Evolutionary conservation across 2,888 invertebrate species (phyloP), one percentile per base, ranked within the genome.

Genomic region (Dasypolia templi): DNA sequence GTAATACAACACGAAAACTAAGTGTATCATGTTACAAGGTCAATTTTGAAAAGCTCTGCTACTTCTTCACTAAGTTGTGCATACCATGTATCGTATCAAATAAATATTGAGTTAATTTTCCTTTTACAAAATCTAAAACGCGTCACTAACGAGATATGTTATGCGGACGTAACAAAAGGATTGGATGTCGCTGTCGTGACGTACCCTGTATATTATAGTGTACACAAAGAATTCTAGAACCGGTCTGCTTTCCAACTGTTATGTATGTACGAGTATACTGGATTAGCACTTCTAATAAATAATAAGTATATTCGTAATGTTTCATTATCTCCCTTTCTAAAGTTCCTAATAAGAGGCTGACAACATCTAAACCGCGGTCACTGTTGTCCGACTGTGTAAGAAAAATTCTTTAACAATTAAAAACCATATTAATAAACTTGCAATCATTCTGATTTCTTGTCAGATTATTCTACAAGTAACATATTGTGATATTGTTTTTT

Each of bases 151-250:
- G 17, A 76, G 58, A 82, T 75, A 81, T 5, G 58, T 0, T 66
- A 69, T 1, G 26, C 0, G 26, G 12, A 53, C 26, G 9, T 59
- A 69, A 82, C 85, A 84, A 82, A 64, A 76, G 82, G 82, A 71
- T 76, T 53, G 9, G 9, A 17, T 84, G 42, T 46, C 71, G 2
- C 61, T 84, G 42, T 46, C 71, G 2, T 61, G 65, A 72, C 61
- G 39, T 71, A 49, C 35, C 4, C 32, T 51, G 17, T 42, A 2
- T 14, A 22, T 0, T 49, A 22, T 49, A 35, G n/a, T 42, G 12
- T 44, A 44, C 55, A 73, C 67, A 84, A 79, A 71, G 65, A 35
- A n/a, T 3, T 72, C 6, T 58, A 22, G 26, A 85, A 84, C 82
- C 72, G 58, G 85, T 84, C 68, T 81, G 46, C 46, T 64, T 42